Base-by-base conservation (phyloP, 2,113 vertebrate species). In the Microcebus murinus region DNA sequence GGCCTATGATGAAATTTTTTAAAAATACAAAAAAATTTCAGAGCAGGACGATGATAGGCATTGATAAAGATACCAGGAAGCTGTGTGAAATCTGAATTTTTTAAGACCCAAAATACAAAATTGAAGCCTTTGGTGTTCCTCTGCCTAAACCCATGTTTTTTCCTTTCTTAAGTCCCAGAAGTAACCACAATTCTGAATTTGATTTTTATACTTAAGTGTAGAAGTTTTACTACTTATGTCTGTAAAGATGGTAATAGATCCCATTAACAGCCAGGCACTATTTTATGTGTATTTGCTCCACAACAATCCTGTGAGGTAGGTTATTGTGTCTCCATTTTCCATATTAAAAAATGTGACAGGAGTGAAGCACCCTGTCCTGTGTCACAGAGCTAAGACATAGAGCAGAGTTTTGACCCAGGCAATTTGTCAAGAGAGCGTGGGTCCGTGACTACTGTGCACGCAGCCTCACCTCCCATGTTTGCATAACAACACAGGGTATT, bases 371-470 rank as follows among this genome's bases (percentile, higher is more conserved):
- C 34, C 65, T 65, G 31, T 50, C 71, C 27, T 55, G 0, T 87
- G 55, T 50, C 61, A 34, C 55, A 61, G 3, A 76, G 83, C 31
- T 39, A 68, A 50, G 11, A 70, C 21, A 10, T 13, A 55, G 57
- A 59, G 48, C 34, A 52, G 13, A 67, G 27, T 59, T 73, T 42
- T 80, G 85, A 67, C 50, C 36, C 42, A 57, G 25, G 82, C 31
- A 23, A 0, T 63, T 67, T 81, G 65, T 1, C 10, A 18, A 0
- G 10, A 48, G 8, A 21, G 18, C 57, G 11, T 42, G 61, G 52
- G 36, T 87, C 45, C 27, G 34, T 80, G 12, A 77, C 31, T 3
- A 3, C 45, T 42, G 25, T 4, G 12, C 27, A 15, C 67, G 1
- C n/a, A 18, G 59, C n/a, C 61, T 29, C 1, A 7, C 61, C 3